These are phyloP conservation scores for Onthophagus sagittarius DNA, from an alignment of 2,888 invertebrate genomes.

Conservation along the genomic window DNA sequence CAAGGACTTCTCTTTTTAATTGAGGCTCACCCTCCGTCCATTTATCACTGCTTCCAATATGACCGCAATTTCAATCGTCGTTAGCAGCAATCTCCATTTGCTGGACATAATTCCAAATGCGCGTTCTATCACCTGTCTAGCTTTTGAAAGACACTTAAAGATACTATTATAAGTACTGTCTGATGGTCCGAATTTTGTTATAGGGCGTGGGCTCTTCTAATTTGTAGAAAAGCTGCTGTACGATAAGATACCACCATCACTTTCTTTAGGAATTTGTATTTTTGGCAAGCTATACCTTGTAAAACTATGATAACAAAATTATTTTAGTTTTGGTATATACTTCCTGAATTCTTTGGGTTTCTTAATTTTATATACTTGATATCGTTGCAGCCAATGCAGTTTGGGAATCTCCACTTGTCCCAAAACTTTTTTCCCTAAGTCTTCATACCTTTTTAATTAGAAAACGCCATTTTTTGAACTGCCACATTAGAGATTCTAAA, in stretches of 20 bases:
- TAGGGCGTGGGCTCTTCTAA: slow-evolving; percentile 1
- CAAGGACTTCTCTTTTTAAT: too few relatives aligned
- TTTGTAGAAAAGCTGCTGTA: slow-evolving; percentile 28
- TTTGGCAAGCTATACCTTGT: slow-evolving; percentile 25
- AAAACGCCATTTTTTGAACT: too few relatives aligned
- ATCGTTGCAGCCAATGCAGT: too few relatives aligned
- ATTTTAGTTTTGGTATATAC: slow-evolving; percentile 25
- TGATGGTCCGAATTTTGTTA: slow-evolving; percentile 2
- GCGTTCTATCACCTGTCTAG: slow-evolving; percentile 6
- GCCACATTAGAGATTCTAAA: too few relatives aligned
- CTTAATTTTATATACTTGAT: too few relatives aligned
- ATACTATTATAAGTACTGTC: slow-evolving; percentile 6
- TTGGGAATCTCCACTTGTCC: too few relatives aligned
- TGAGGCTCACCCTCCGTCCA: too few relatives aligned
- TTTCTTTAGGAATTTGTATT: slow-evolving; percentile 25
- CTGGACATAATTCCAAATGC: slow-evolving; percentile 19
- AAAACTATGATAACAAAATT: too few relatives aligned
- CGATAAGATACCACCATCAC: slow-evolving; percentile 27
- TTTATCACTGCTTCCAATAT: too few relatives aligned
- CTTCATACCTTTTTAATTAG: too few relatives aligned
- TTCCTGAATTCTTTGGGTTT: slow-evolving; percentile 24
- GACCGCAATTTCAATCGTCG: slow-evolving; percentile 12
- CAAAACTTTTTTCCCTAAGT: too few relatives aligned
- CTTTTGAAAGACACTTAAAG: neutral
- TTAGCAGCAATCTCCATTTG: slow-evolving; percentile 17